Conservation (phyloP, 2,113 vertebrate genomes). For the Tringa solitaria region DNA sequence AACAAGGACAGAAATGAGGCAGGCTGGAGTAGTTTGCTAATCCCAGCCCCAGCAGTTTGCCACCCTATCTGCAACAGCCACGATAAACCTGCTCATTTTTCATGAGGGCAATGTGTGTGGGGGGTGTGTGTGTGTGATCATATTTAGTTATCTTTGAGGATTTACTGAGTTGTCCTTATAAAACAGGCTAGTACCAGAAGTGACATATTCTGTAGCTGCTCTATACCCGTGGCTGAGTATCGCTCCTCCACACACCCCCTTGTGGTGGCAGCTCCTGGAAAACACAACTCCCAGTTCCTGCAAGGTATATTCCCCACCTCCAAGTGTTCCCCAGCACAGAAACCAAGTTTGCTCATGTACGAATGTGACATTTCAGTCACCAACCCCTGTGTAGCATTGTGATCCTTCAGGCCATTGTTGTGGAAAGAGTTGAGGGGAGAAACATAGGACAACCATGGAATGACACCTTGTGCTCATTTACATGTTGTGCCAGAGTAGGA, state of each 20-base stretch:
- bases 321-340: not conserved
- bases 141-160: not conserved
- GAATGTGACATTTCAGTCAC: fast-evolving
- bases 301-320: not conserved
- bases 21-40: not conserved
- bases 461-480: fast-evolving
- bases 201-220: fast-evolving
- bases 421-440: not conserved
- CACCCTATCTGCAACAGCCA: not conserved
- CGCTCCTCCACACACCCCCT: not conserved
- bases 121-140: too few species aligned
- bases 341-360: fast-evolving
- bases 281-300: not conserved
- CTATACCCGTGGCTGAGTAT: fast-evolving
- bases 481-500: not conserved
- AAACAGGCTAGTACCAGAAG: fast-evolving
- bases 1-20: not conserved
- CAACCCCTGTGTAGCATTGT: fast-evolving
- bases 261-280: not conserved
- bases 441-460: not conserved
- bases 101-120: fast-evolving
- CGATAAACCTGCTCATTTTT: not conserved
- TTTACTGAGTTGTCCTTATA: fast-evolving
- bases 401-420: not conserved
- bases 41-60: not conserved